Base-by-base conservation (phyloP, 2,888 invertebrate genomes). In the Aphrophora alni region DNA sequence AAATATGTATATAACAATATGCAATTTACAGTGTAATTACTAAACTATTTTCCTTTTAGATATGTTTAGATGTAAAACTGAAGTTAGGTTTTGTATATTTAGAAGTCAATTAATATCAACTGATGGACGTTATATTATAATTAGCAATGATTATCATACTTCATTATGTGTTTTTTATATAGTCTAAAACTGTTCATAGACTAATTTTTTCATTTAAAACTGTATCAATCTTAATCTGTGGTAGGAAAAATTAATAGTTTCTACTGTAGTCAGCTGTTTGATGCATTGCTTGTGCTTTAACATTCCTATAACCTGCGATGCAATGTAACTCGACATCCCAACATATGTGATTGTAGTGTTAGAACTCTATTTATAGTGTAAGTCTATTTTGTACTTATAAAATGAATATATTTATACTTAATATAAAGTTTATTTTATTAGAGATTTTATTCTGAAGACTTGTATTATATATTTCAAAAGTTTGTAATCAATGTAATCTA, bases 301-400 rank as follows among this genome's bases (percentile, higher is more conserved):
- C 59, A 59, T 59, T 59, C 59, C 59, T 59, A 21, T 59, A 21
- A 59, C 59, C 21, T 59, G 59, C 21, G n/a, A 21, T 59, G 59
- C 21, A 59, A 59, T 59, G 59, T 21, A 59, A 59, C 44, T 7
- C 5, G 21, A 59, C 59, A 59, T 59, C 59, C 59, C 59, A 21
- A 59, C 4, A 21, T 21, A 59, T 59, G 59, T 59, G 59, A 59
- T 44, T 59, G 59, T 59, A 59, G 59, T 21, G 1, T 21, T 44
- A 44, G 17, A 44, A 12, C 44, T 44, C 44, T n/a, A n/a, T n/a
- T n/a, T n/a, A 4, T 59, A 59, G 59, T n/a, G 21, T 59, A 59
- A 59, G 59, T 59, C 59, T 59, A 21, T 59, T 59, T 59, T 59
- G 59, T 59, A 59, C 59, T 59, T 59, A 59, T 59, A 59, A 59